Evolutionary conservation across 2,888 invertebrate species (phyloP).

Genomic region (Brachyptera putata): DNA sequence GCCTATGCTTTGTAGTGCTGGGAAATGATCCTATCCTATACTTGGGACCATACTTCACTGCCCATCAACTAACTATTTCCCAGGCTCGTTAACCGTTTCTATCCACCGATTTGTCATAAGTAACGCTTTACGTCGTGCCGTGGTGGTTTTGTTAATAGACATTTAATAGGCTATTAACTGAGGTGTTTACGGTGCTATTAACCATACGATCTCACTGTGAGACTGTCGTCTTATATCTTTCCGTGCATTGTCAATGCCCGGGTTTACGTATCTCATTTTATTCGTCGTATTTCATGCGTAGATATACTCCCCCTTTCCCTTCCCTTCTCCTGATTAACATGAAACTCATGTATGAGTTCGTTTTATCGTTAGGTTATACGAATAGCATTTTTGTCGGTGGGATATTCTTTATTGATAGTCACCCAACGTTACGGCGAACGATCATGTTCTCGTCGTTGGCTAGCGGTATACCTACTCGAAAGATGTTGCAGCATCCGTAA

Average conservation of each 20-base stretch:
- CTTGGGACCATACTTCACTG: too few relatives aligned
- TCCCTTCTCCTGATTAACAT: too few relatives aligned
- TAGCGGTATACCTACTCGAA: too few relatives aligned
- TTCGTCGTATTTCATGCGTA: not conserved
- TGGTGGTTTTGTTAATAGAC: not conserved
- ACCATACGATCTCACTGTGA: not conserved
- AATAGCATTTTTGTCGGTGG: conserved; percentile 11
- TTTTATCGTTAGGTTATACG: conserved; percentile 8
- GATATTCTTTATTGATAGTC: conserved; percentile 20
- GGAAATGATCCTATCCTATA: too few relatives aligned
- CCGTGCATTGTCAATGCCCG: not conserved
- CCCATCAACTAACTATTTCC: too few relatives aligned
- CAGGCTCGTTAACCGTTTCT: too few relatives aligned
- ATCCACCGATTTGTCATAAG: too few relatives aligned
- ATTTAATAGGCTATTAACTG: not conserved
- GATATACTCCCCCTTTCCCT: not conserved
- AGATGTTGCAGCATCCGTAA: too few relatives aligned
- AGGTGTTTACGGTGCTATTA: not conserved
- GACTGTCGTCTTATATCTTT: too few relatives aligned
- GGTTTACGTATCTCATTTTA: not conserved
- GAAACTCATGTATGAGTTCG: not conserved
- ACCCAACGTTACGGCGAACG: not conserved
- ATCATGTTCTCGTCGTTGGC: not conserved
- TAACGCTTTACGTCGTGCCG: too few relatives aligned
- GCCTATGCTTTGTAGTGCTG: too few relatives aligned